phyloP scores from a whole-genome alignment of 2,888 invertebrate species.

The Tricholauxania praeusta region DNA sequence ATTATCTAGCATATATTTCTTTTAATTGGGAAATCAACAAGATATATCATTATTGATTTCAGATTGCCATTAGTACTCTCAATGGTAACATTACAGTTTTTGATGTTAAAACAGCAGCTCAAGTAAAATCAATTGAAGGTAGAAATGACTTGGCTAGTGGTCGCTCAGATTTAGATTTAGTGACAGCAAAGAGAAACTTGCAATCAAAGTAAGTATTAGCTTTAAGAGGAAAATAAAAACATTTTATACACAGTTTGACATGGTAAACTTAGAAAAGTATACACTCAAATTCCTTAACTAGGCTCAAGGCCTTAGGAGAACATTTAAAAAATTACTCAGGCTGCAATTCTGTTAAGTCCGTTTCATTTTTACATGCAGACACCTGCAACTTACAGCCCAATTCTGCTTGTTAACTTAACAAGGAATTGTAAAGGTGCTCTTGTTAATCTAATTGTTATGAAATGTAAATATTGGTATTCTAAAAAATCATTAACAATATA shows the following conservation, averaged over 20 bases:
- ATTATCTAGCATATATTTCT: not conserved
- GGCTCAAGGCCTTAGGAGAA: not conserved
- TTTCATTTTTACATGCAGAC: no score
- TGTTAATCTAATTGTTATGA: no score
- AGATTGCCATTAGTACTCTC: slow-evolving; percentile 91
- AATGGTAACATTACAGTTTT: slow-evolving; percentile 89
- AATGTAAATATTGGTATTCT: no score
- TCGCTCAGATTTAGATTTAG: slow-evolving; percentile 82
- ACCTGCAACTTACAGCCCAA: no score
- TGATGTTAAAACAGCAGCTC: slow-evolving; percentile 77
- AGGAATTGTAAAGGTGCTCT: no score
- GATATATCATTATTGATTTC: slow-evolving; percentile 27
- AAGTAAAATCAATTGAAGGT: slow-evolving; percentile 87
- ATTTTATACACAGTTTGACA: not conserved
- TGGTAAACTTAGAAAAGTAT: not conserved
- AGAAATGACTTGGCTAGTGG: slow-evolving; percentile 90
- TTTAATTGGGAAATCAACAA: not conserved
- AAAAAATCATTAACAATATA: no score
- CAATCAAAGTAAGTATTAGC: slow-evolving; percentile 80
- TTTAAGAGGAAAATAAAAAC: not conserved
- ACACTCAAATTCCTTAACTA: not conserved
- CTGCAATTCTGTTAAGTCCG: no score
- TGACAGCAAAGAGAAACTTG: slow-evolving; percentile 87
- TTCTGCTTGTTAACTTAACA: no score
- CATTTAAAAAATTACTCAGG: not conserved